Percentiles rank a stretch among this genome's conserved stretches.
phyloP scores from a whole-genome alignment of 2,113 vertebrate genomes.

The Macrotis lagotis region DNA sequence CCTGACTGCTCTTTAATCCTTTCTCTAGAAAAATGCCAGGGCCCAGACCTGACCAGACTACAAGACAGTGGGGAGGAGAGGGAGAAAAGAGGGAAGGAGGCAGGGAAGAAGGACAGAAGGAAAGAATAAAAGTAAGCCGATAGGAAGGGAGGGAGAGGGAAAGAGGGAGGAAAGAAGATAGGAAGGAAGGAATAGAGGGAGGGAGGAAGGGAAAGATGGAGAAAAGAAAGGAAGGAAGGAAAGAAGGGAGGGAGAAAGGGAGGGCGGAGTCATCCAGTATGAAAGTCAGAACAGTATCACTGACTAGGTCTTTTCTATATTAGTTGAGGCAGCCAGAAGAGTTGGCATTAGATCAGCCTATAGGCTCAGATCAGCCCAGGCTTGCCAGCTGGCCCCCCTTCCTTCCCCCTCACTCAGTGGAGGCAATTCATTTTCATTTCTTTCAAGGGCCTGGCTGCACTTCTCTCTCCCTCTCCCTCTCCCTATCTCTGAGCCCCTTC shows the following conservation, averaged over 20 bases:
- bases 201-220: neutral
- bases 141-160: neutral
- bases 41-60: neutral
- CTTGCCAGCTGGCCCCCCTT: neutral
- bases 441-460: neutral
- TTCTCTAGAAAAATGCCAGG: neutral
- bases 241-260: neutral
- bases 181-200: no score
- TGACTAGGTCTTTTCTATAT: neutral
- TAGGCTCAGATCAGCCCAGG: neutral
- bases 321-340: neutral
- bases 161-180: neutral
- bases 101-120: neutral
- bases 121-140: no score
- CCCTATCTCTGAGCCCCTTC: no score
- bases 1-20: neutral
- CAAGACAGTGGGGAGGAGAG: neutral
- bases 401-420: neutral
- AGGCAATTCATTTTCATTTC: neutral
- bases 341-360: neutral
- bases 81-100: no score
- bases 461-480: no score
- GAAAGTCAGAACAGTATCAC: neutral
- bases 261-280: neutral
- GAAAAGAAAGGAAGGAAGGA: neutral